A percentile compares a stretch with the other conserved stretches of the same genome.
Evolutionary conservation across 2,113 vertebrate species (phyloP).

Genomic region (Toxostoma redivivum): DNA sequence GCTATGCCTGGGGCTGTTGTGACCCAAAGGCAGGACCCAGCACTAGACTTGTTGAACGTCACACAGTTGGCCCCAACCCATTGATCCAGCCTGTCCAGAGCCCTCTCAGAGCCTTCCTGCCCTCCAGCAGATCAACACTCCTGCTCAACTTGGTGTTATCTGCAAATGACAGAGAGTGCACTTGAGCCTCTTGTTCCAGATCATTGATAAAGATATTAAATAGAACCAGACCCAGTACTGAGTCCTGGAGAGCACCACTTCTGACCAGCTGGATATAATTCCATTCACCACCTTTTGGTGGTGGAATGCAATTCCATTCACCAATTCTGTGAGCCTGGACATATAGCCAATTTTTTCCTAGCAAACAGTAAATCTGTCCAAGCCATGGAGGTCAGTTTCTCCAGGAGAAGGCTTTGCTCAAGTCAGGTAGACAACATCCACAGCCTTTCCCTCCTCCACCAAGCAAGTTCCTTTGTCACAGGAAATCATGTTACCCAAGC

Average conservation of each 20-base stretch:
- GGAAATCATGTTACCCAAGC: neutral
- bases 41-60: neutral
- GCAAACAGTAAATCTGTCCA: fast-evolving
- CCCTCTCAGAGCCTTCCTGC: neutral
- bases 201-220: neutral
- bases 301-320: neutral
- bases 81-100: neutral
- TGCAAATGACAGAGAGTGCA: neutral
- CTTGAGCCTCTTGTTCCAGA: neutral
- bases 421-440: neutral
- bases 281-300: neutral
- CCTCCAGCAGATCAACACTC: neutral
- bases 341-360: neutral
- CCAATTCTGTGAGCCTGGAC: too few relatives aligned
- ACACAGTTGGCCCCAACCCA: neutral
- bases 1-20: neutral
- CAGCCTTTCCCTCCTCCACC: neutral
- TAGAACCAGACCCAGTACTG: fast-evolving
- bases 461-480: neutral
- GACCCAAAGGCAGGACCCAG: neutral
- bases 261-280: neutral
- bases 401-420: neutral
- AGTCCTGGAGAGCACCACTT: neutral
- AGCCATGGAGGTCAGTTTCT: neutral
- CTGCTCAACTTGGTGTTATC: neutral